A percentile compares a stretch with the other conserved stretches of the same genome.
Conservation (phyloP, 2,888 invertebrate genomes). For the Griposia aprilina region DNA sequence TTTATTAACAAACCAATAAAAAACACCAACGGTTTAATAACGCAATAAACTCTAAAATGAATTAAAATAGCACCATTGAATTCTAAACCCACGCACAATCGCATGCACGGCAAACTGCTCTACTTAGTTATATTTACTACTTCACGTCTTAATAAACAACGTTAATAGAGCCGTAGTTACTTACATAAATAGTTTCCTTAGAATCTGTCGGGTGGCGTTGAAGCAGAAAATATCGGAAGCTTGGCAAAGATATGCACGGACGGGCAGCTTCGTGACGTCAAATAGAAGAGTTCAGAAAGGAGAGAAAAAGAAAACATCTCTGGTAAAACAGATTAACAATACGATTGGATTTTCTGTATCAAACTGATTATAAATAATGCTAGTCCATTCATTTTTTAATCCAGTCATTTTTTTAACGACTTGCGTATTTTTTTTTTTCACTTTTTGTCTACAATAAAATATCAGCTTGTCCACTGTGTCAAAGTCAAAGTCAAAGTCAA, state of each 20-base stretch:
- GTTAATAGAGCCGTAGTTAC: constrained; percentile 66
- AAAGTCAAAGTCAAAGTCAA: no score
- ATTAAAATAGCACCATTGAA: constrained; percentile 38
- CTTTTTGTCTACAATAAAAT: not conserved
- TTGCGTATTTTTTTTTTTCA: no score
- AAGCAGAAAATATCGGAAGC: constrained; percentile 62
- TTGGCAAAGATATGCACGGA: constrained; percentile 64
- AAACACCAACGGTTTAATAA: not conserved
- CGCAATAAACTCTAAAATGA: constrained; percentile 31
- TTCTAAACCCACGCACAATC: constrained; percentile 40
- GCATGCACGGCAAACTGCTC: constrained; percentile 60
- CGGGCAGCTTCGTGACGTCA: constrained; percentile 60
- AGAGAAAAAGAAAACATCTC: constrained; percentile 2
- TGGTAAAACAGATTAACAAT: not conserved
- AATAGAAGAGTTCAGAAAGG: constrained; percentile 18
- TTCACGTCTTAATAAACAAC: constrained; percentile 65
- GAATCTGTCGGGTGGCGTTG: constrained; percentile 51
- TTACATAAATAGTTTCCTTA: constrained; percentile 63
- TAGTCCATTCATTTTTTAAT: not conserved
- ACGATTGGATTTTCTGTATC: not conserved
- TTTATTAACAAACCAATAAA: not conserved
- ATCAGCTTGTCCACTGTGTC: not conserved
- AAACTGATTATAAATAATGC: not conserved
- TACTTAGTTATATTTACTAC: constrained; percentile 60
- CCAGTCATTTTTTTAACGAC: not conserved